phyloP scores from a whole-genome alignment of 2,113 vertebrate species.

The Menura novaehollandiae region DNA sequence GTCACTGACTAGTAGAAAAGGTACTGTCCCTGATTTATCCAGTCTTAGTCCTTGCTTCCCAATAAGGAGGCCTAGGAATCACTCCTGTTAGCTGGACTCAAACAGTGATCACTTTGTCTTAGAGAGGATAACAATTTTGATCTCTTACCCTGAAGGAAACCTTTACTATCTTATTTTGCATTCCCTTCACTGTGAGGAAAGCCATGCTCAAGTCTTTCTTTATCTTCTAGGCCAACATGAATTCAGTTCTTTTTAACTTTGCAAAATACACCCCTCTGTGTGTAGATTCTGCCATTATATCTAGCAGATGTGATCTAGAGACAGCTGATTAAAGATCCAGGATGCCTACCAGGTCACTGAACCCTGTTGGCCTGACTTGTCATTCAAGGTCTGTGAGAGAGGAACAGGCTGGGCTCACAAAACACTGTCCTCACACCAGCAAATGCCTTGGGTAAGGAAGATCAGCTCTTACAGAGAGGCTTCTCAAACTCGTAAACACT shows the following conservation, averaged over 20 bases:
- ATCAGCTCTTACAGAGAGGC: background rate
- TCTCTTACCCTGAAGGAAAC: background rate
- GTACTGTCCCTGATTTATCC: background rate
- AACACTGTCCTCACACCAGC: background rate
- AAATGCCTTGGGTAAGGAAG: background rate
- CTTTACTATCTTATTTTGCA: background rate
- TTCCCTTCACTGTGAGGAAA: background rate
- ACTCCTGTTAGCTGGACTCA: background rate
- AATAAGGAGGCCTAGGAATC: background rate
- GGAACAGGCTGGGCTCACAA: background rate
- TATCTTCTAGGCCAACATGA: background rate
- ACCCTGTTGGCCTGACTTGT: background rate
- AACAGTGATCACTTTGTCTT: background rate
- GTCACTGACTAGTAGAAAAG: background rate
- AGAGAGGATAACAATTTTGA: background rate
- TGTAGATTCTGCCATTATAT: background rate
- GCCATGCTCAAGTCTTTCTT: background rate
- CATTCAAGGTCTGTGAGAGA: background rate
- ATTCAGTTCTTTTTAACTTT: background rate
- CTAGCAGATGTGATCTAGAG: background rate
- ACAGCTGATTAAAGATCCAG: background rate
- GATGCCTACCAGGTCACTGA: background rate
- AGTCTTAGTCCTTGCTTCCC: background rate
- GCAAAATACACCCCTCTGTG: background rate
- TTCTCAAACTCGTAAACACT: background rate